Conservation (phyloP, 2,113 vertebrate species). For the Oreochromis tanganicae region DNA sequence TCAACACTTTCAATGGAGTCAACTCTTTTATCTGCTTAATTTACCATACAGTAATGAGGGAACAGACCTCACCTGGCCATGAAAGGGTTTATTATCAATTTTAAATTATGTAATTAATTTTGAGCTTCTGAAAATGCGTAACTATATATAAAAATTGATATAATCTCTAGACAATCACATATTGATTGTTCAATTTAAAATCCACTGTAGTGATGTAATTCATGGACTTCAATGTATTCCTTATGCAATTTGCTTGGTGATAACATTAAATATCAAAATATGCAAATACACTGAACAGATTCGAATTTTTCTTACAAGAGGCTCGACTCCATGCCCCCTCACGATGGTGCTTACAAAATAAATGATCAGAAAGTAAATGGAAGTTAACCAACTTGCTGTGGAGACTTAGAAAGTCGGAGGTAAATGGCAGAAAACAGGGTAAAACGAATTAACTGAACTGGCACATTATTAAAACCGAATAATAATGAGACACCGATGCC, state of each 20-base stretch:
- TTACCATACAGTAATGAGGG: neutral
- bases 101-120: neutral
- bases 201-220: neutral
- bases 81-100: neutral
- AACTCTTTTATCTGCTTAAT: neutral
- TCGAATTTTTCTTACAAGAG: neutral
- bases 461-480: neutral
- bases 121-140: neutral
- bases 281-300: neutral
- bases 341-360: neutral
- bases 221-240: neutral
- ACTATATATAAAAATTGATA: neutral
- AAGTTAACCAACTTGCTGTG: neutral
- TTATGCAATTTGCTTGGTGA: neutral
- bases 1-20: neutral
- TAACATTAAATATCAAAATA: neutral
- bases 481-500: fast-evolving
- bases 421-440: neutral
- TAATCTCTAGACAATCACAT: neutral
- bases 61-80: neutral
- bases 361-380: neutral
- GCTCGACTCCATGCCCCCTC: neutral
- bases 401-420: neutral
- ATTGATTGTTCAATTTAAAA: neutral
- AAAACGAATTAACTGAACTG: neutral